Evolutionary conservation across 2,888 invertebrate species (phyloP).

Genomic region (Lissonota sp.): DNA sequence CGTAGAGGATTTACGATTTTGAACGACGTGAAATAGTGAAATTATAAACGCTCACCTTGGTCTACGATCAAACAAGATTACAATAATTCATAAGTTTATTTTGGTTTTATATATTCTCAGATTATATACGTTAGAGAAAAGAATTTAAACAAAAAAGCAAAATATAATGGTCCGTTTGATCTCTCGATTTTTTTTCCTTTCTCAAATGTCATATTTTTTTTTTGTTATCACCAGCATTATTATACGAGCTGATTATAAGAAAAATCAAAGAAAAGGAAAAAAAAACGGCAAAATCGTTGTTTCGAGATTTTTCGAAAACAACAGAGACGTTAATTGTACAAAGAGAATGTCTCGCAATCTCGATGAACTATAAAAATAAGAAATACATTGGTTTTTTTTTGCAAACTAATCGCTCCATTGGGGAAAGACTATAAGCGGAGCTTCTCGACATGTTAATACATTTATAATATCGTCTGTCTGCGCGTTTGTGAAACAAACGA

Average conservation of each 20-base stretch:
- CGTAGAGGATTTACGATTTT: slow-evolving; percentile 19
- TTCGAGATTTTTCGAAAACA: slow-evolving; percentile 36
- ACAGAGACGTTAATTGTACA: slow-evolving; percentile 28
- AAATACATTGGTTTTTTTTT: slow-evolving; percentile 44
- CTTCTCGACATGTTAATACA: slow-evolving; percentile 60
- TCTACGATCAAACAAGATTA: slow-evolving; percentile 16
- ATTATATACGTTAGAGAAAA: slow-evolving; percentile 36
- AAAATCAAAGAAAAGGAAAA: not conserved
- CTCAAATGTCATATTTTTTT: not conserved
- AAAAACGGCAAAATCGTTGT: slow-evolving; percentile 25
- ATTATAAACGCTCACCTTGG: slow-evolving; percentile 10
- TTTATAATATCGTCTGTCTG: slow-evolving; percentile 60
- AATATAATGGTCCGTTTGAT: slow-evolving; percentile 1
- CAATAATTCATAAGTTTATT: slow-evolving; percentile 16
- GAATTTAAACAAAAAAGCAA: slow-evolving; percentile 35
- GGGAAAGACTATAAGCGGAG: slow-evolving; percentile 59
- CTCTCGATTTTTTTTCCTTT: slow-evolving; percentile 12
- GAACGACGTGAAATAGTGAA: slow-evolving; percentile 24
- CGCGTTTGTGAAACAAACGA: slow-evolving; percentile 24
- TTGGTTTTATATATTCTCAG: slow-evolving; percentile 53
- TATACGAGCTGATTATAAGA: slow-evolving; percentile 22
- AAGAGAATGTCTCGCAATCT: slow-evolving; percentile 30
- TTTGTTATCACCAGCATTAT: slow-evolving; percentile 29
- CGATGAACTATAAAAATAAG: slow-evolving; percentile 16
- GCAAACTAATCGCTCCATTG: slow-evolving; percentile 58